phyloP scores from a whole-genome alignment of 2,888 invertebrate genomes.

The Perizoma flavofasciatum region DNA sequence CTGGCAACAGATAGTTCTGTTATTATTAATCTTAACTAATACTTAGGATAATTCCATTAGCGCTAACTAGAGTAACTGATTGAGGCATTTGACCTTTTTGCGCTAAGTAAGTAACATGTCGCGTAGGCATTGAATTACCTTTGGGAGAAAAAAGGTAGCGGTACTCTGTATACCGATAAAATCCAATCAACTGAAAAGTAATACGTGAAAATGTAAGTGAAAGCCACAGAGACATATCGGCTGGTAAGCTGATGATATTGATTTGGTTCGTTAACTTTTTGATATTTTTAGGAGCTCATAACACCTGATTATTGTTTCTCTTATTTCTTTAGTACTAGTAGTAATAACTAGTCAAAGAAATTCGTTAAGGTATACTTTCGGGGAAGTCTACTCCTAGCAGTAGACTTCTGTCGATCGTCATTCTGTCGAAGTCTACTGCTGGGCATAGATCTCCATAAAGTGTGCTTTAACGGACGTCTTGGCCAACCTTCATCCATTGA shows the following conservation, averaged over 20 bases:
- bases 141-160: slow-evolving; percentile 38
- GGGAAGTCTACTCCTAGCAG: too few species aligned
- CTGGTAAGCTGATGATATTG: slow-evolving; percentile 19
- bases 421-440: too few species aligned
- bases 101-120: slow-evolving; percentile 43
- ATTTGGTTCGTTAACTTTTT: slow-evolving; percentile 20
- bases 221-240: slow-evolving; percentile 21
- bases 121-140: slow-evolving; percentile 42
- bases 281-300: slow-evolving; percentile 14
- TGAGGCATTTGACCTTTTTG: slow-evolving; percentile 43
- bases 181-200: slow-evolving; percentile 43
- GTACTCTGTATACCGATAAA: slow-evolving; percentile 26
- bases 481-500: too few species aligned
- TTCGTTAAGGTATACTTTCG: too few species aligned
- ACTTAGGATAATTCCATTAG: slow-evolving; percentile 37
- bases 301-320: slow-evolving; percentile 15
- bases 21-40: slow-evolving; percentile 37
- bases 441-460: too few species aligned
- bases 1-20: slow-evolving; percentile 36
- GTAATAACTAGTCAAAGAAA: too few species aligned
- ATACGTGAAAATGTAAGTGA: slow-evolving; percentile 36
- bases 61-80: slow-evolving; percentile 43
- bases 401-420: too few species aligned
- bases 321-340: background rate
- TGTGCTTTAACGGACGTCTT: too few species aligned